Percentiles rank a stretch among this genome's conserved stretches.
Conservation (phyloP, 2,797 vertebrate species). For the Cirrhinus mrigala region DNA sequence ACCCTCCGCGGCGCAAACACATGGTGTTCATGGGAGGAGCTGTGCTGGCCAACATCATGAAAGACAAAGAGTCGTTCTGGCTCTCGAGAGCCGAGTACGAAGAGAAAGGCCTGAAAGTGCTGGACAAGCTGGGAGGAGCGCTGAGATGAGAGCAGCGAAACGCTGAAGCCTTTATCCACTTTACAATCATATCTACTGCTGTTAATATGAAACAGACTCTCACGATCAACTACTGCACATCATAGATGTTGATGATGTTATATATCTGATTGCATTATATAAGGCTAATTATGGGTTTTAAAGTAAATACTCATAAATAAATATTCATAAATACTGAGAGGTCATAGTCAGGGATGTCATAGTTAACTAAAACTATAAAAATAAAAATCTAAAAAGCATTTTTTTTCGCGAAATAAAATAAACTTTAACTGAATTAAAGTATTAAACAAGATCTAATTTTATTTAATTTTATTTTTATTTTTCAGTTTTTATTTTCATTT, state of each 20-base stretch:
- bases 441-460: background rate
- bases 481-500: background rate
- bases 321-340: background rate
- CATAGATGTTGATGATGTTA: background rate
- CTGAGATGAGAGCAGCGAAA: slow-evolving; percentile 17
- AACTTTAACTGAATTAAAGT: background rate
- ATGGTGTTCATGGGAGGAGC: slow-evolving; percentile 86
- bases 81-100: slow-evolving; percentile 77
- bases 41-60: slow-evolving; percentile 86
- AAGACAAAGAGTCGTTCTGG: slow-evolving; percentile 86
- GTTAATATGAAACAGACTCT: slow-evolving; percentile 40
- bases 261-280: background rate
- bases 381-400: background rate
- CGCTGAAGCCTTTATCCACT: background rate
- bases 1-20: slow-evolving; percentile 83
- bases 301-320: background rate
- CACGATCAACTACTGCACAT: background rate
- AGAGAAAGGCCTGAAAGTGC: slow-evolving; percentile 78
- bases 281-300: background rate
- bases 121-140: slow-evolving; percentile 76
- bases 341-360: background rate
- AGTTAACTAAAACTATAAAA: background rate
- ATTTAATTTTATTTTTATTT: background rate
- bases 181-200: slow-evolving; percentile 34
- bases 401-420: background rate